Evolutionary conservation across 2,888 invertebrate genomes (phyloP).

Genomic region (Tineola bisselliella): DNA sequence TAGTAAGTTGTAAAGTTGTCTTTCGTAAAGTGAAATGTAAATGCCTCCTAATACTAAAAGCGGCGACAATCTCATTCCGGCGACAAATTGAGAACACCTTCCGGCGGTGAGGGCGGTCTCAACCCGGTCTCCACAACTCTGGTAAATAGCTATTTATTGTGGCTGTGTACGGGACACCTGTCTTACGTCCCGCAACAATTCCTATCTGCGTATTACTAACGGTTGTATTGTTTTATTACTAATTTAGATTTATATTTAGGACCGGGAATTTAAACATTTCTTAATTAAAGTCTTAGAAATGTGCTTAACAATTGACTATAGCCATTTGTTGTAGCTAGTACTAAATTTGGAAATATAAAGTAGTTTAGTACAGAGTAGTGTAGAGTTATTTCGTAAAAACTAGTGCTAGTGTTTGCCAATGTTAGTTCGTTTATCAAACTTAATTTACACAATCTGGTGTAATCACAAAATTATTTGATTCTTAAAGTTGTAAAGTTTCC

Average conservation of each 20-base stretch:
- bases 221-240: not conserved
- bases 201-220: not conserved
- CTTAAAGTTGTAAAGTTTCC: too few relatives aligned
- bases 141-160: slow-evolving; percentile 59
- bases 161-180: slow-evolving; percentile 49
- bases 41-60: slow-evolving; percentile 59
- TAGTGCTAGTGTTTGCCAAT: too few relatives aligned
- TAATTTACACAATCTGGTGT: too few relatives aligned
- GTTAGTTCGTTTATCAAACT: too few relatives aligned
- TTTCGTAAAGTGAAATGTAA: slow-evolving; percentile 45
- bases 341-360: too few relatives aligned
- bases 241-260: not conserved
- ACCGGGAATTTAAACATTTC: too few relatives aligned
- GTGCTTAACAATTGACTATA: too few relatives aligned
- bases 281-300: too few relatives aligned
- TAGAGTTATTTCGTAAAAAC: too few relatives aligned
- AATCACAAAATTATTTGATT: too few relatives aligned
- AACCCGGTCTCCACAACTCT: slow-evolving; percentile 28
- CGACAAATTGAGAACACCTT: slow-evolving; percentile 64
- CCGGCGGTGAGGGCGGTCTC: slow-evolving; percentile 36
- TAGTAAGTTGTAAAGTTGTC: not conserved
- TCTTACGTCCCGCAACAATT: slow-evolving; percentile 21
- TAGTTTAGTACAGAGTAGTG: too few relatives aligned
- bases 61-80: slow-evolving; percentile 60
- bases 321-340: too few relatives aligned